Conservation (phyloP, 1,140 invertebrate genomes). For the Dendrolimus punctatus region DNA sequence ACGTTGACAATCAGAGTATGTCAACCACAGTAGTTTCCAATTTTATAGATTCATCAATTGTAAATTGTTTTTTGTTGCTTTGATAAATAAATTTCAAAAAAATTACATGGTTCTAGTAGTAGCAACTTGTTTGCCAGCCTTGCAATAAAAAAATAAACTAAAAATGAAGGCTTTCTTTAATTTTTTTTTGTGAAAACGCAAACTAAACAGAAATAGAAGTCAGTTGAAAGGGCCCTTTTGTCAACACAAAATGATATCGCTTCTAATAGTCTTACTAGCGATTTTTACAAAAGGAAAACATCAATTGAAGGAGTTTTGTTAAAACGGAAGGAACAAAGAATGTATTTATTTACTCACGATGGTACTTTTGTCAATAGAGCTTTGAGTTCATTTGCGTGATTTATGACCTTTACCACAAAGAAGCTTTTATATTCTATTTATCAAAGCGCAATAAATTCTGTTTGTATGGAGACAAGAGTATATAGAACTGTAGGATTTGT, state of each 20-base stretch:
- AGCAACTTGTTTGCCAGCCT: no score
- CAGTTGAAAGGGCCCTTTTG: constrained; percentile 7
- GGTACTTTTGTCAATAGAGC: constrained; percentile 50
- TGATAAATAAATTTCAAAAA: no score
- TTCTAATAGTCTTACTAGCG: constrained; percentile 14
- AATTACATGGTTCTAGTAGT: no score
- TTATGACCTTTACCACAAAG: constrained; percentile 49
- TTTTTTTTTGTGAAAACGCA: no score
- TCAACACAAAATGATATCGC: constrained; percentile 3
- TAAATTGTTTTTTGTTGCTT: no score
- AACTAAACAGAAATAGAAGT: no score
- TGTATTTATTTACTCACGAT: constrained; percentile 49
- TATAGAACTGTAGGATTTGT: constrained; percentile 19
- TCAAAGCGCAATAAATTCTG: constrained; percentile 46
- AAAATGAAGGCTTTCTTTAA: no score
- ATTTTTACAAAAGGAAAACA: constrained; percentile 22
- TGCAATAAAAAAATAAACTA: no score
- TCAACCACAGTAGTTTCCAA: no score
- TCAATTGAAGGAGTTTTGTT: constrained; percentile 20
- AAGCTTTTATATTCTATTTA: constrained; percentile 39
- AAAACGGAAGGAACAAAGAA: constrained; percentile 19
- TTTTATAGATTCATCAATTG: no score
- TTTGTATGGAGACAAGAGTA: constrained; percentile 23
- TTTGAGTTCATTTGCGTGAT: constrained; percentile 41
- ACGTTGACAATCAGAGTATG: no score